These are phyloP conservation scores for Nomada fucata DNA, from an alignment of 2,888 invertebrate species.

Conservation along the genomic window DNA sequence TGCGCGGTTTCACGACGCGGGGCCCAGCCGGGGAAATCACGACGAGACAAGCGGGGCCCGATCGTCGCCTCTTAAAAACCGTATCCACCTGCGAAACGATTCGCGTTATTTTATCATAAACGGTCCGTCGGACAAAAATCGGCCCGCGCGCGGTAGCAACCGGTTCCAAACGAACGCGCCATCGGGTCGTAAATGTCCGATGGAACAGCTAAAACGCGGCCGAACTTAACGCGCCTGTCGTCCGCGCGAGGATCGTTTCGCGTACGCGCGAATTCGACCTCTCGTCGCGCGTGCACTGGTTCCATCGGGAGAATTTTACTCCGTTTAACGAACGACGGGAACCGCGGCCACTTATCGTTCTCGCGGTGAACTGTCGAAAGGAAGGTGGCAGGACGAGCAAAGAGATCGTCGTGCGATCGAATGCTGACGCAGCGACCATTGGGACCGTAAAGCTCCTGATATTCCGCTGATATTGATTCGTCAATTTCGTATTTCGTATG, in stretches of 20 bases:
- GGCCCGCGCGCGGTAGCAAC: constrained; percentile 61
- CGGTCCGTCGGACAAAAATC: constrained; percentile 47
- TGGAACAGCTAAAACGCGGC: constrained; percentile 42
- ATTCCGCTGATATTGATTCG: too few relatives aligned
- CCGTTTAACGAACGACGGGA: constrained; percentile 28
- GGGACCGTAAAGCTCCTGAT: too few relatives aligned
- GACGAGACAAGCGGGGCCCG: background rate
- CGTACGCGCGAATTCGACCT: background rate
- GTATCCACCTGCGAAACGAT: constrained; percentile 55
- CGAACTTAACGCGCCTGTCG: constrained; percentile 64
- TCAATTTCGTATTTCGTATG: too few relatives aligned
- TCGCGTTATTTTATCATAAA: constrained; percentile 65
- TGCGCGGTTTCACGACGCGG: constrained; percentile 2
- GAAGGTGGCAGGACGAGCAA: background rate
- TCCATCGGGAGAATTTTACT: constrained; percentile 31
- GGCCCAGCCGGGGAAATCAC: background rate
- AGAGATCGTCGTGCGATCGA: too few relatives aligned
- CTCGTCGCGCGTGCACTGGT: constrained; percentile 11
- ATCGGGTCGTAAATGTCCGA: constrained; percentile 61
- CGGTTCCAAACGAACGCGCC: constrained; percentile 48
- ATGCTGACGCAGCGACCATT: too few relatives aligned
- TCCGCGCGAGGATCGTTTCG: constrained; percentile 48
- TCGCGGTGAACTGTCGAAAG: constrained; percentile 2
- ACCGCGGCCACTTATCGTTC: constrained; percentile 1
- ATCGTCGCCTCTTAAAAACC: constrained; percentile 30